phyloP scores from a whole-genome alignment of 1,140 invertebrate genomes.

The Panulirus ornatus region DNA sequence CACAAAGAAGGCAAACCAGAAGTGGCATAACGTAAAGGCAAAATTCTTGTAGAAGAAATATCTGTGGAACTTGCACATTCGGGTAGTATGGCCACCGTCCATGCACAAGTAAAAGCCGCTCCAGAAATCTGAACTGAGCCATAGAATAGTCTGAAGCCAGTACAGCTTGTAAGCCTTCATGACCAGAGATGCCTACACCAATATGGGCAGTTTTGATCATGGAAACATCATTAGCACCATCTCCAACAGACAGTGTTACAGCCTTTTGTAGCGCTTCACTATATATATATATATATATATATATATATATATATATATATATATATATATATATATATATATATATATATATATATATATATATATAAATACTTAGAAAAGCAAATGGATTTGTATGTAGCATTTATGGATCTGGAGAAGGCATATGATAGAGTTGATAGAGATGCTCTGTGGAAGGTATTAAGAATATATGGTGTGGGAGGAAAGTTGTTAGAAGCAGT shows the following conservation, averaged over 20 bases:
- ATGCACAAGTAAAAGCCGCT: constrained; percentile 96
- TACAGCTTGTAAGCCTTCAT: constrained; percentile 99
- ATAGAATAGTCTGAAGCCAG: constrained; percentile 98
- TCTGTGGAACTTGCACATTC: constrained; percentile 99
- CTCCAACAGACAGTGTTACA: constrained; percentile 96
- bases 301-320: no score
- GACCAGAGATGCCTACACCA: constrained; percentile 98
- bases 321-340: no score
- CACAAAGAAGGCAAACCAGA: constrained; percentile 99
- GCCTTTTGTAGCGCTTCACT: constrained; percentile 96
- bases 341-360: no score
- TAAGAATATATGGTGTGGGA: no score
- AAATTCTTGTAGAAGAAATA: constrained; percentile 99
- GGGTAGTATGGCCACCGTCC: constrained; percentile 94
- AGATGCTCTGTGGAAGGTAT: no score
- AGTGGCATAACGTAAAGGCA: constrained; percentile 98
- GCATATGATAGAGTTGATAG: no score
- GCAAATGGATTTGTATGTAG: no score
- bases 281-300: constrained; percentile 78
- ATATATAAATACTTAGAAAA: no score
- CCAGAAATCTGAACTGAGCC: constrained; percentile 97
- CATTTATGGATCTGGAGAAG: no score
- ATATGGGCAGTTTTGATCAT: constrained; percentile 99
- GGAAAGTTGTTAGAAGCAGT: no score
- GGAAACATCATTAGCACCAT: constrained; percentile 99